phyloP scores from a whole-genome alignment of 2,888 invertebrate genomes.

The Teleiodes luculella region DNA sequence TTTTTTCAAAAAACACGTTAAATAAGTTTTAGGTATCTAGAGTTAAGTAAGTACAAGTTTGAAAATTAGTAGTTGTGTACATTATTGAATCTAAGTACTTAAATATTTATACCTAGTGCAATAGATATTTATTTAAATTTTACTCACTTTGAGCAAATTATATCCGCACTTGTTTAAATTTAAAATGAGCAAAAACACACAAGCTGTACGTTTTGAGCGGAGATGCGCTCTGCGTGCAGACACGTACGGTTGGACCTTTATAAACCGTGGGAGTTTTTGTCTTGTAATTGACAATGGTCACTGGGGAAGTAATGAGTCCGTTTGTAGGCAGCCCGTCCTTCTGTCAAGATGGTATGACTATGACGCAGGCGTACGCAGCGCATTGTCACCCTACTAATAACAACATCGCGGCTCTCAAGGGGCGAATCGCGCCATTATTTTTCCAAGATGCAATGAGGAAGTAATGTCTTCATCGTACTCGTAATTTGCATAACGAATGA shows the following conservation, averaged over 20 bases:
- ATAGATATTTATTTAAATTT: conserved; percentile 6
- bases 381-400: conserved; percentile 54
- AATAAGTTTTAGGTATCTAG: no score
- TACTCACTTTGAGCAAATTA: conserved; percentile 8
- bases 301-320: conserved; percentile 71
- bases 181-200: conserved; percentile 43
- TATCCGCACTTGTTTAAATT: conserved; percentile 21
- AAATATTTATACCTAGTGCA: no score
- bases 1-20: no score
- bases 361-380: conserved; percentile 61
- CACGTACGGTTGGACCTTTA: conserved; percentile 64
- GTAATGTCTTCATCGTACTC: conserved; percentile 5
- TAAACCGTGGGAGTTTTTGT: conserved; percentile 77
- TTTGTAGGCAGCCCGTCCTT: conserved; percentile 73
- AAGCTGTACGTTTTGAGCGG: conserved; percentile 46
- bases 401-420: conserved; percentile 22
- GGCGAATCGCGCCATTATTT: conserved; percentile 8
- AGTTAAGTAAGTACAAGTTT: no score
- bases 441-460: conserved; percentile 13
- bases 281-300: conserved; percentile 72
- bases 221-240: conserved; percentile 69
- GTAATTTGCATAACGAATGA: conserved; percentile 1
- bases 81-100: no score
- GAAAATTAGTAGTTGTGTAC: no score
- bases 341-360: conserved; percentile 61